These are phyloP conservation scores for Palythoa grandis DNA, from an alignment of 92 coral and sea anemone species.

Conservation along the genomic window DNA sequence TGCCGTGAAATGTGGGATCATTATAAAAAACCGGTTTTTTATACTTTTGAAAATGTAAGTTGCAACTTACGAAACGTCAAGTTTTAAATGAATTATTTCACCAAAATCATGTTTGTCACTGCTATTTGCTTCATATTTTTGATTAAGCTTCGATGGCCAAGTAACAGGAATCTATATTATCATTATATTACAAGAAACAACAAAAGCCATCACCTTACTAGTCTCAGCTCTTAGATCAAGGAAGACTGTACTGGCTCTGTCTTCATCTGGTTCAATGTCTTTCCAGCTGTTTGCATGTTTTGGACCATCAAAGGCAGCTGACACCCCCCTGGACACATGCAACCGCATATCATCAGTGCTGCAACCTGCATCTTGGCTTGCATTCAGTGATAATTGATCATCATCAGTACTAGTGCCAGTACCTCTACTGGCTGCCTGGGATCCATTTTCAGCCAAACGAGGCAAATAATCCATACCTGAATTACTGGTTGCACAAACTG, in stretches of 20 bases:
- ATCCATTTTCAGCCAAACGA: neutral
- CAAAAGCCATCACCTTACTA: neutral
- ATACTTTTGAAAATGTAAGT: too few relatives aligned
- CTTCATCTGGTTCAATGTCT: constrained; percentile 32
- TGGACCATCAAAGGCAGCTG: constrained; percentile 14
- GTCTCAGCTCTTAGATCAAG: constrained; percentile 53
- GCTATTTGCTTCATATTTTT: too few relatives aligned
- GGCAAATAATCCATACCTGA: neutral
- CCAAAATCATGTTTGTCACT: too few relatives aligned
- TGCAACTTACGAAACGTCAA: too few relatives aligned
- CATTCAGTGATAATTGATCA: neutral
- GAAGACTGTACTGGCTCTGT: constrained; percentile 42
- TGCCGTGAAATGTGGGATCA: neutral
- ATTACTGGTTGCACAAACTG: neutral
- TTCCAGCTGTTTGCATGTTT: constrained; percentile 19
- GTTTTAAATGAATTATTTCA: too few relatives aligned
- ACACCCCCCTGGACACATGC: constrained; percentile 33
- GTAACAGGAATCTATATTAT: too few relatives aligned
- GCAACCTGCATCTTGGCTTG: constrained; percentile 2
- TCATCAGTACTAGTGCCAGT: neutral
- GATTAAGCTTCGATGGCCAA: too few relatives aligned
- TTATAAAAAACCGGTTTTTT: too few relatives aligned
- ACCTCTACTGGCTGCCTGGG: neutral
- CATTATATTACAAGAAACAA: too few relatives aligned
- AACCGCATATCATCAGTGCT: constrained; percentile 10